Evolutionary conservation across 2,113 vertebrate genomes (phyloP).

Genomic region (Rhinichthys klamathensis): DNA sequence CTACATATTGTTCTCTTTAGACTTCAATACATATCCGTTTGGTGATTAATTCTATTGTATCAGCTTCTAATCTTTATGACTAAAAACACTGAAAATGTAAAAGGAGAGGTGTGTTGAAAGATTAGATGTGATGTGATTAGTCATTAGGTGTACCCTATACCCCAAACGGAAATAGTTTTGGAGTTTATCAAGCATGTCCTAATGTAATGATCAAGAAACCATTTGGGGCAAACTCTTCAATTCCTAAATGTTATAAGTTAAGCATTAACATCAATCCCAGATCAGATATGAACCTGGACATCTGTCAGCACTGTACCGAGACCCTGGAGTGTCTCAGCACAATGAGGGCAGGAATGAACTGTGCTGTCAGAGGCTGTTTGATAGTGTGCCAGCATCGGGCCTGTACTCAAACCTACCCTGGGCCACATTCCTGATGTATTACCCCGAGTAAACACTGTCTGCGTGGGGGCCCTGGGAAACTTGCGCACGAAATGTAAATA

Average conservation of each 20-base stretch:
- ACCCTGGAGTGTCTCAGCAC: conserved; percentile 18
- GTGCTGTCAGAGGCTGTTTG: conserved; percentile 50
- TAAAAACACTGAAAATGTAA: not conserved
- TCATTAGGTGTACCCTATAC: not conserved
- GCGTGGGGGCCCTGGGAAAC: conserved; percentile 54
- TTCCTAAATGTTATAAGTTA: not conserved
- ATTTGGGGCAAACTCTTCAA: not conserved
- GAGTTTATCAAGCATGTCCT: conserved; percentile 12
- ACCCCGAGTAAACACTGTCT: conserved; percentile 61
- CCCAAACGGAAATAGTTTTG: not conserved
- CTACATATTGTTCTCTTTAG: not conserved
- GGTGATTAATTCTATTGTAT: not conserved
- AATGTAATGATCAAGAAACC: not conserved
- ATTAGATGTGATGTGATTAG: conserved; percentile 5
- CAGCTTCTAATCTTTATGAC: conserved; percentile 16
- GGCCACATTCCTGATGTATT: conserved; percentile 59
- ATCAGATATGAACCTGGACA: conserved; percentile 29
- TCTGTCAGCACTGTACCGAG: not conserved
- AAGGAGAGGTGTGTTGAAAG: not conserved
- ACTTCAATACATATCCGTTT: not conserved
- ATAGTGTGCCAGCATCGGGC: conserved; percentile 41
- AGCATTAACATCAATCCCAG: not conserved
- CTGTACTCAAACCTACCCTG: conserved; percentile 41
- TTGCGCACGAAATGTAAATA: conserved; percentile 60
- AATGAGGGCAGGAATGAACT: conserved; percentile 42